These are phyloP conservation scores for Caretta caretta DNA, from an alignment of 2,113 vertebrate genomes.

Conservation along the genomic window DNA sequence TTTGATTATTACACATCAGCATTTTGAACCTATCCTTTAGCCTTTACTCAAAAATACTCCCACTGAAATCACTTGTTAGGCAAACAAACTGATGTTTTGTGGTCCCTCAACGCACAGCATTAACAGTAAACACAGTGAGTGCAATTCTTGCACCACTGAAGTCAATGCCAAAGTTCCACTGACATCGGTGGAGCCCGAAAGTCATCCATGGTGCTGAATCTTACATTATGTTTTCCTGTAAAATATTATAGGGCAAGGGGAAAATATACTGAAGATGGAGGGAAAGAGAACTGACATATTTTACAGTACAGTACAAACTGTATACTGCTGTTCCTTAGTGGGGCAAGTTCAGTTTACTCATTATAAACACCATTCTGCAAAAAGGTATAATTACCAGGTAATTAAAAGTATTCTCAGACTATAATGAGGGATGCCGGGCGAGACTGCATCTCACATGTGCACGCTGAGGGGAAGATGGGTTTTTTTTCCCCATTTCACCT, in stretches of 20 bases:
- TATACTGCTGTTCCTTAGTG: background rate
- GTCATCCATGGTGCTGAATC: background rate
- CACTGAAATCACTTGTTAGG: background rate
- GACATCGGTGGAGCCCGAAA: background rate
- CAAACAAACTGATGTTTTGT: background rate
- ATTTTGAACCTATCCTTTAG: background rate
- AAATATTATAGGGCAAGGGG: background rate
- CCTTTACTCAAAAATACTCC: background rate
- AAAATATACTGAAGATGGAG: background rate
- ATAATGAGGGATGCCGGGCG: too few species aligned
- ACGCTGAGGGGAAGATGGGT: background rate
- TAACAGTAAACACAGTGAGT: background rate
- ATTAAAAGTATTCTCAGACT: background rate
- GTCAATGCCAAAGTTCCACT: background rate
- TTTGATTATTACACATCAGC: background rate
- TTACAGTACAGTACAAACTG: background rate
- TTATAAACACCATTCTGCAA: background rate
- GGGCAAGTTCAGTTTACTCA: background rate
- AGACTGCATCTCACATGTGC: background rate
- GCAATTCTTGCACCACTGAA: background rate
- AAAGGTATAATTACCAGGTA: background rate
- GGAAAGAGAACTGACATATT: background rate
- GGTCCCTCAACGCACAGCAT: background rate
- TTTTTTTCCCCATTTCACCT: rapidly evolving
- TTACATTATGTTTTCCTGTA: background rate